phyloP scores from a whole-genome alignment of 2,113 vertebrate species.

The Chaetodon trifascialis region DNA sequence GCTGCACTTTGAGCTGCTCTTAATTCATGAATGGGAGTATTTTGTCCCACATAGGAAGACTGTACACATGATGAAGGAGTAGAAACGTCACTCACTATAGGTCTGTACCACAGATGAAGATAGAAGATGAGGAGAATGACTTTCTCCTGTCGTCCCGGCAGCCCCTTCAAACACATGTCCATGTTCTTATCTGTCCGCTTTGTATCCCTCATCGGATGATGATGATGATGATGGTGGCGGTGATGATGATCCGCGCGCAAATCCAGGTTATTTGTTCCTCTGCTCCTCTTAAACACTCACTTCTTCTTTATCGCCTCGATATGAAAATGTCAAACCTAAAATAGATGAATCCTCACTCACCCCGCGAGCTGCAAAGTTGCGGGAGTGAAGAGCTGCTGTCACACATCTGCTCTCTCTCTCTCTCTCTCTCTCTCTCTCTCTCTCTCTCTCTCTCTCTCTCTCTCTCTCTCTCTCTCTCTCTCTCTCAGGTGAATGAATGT shows the following conservation, averaged over 20 bases:
- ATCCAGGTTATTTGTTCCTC: constrained; percentile 32
- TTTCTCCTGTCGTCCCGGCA: constrained; percentile 42
- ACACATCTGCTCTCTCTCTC: constrained; percentile 39
- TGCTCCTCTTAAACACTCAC: not conserved
- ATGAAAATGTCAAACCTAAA: constrained; percentile 45
- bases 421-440: constrained; percentile 14
- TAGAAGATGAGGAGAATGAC: constrained; percentile 58
- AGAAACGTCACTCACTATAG: constrained; percentile 53
- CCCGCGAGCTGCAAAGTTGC: constrained; percentile 66
- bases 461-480: constrained; percentile 21
- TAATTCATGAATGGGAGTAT: not conserved
- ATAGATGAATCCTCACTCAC: constrained; percentile 52
- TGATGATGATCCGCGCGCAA: not conserved
- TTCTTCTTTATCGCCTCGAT: constrained; percentile 4
- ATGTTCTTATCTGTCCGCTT: constrained; percentile 15
- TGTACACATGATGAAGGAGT: not conserved
- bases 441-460: constrained; percentile 22
- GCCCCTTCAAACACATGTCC: constrained; percentile 31
- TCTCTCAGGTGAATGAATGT: constrained; percentile 41
- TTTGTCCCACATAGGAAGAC: not conserved
- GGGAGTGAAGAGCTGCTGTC: constrained; percentile 32
- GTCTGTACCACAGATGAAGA: constrained; percentile 57
- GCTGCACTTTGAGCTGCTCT: constrained; percentile 34
- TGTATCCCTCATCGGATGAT: constrained; percentile 5
- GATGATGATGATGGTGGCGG: not conserved